Evolutionary conservation across 2,797 vertebrate species (phyloP).

Genomic region (Macropodus opercularis): DNA sequence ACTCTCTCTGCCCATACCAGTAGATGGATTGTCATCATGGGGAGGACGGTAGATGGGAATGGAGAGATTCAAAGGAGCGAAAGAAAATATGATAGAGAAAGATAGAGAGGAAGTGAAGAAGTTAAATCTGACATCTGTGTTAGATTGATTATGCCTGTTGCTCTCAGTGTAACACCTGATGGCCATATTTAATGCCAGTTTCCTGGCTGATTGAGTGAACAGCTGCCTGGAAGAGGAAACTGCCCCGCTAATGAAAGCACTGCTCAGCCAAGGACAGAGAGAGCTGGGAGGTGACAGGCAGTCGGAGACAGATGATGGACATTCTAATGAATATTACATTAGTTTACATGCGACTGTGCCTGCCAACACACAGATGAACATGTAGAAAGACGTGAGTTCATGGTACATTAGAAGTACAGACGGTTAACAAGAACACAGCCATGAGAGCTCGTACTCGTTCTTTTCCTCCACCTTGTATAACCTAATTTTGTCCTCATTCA

Average conservation of each 20-base stretch:
- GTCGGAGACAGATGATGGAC: slow-evolving; percentile 38
- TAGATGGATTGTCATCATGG: slow-evolving; percentile 63
- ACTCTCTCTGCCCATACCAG: slow-evolving; percentile 21
- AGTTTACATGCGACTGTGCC: slow-evolving; percentile 23
- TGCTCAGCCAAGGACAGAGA: slow-evolving; percentile 58
- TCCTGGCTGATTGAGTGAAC: slow-evolving; percentile 74
- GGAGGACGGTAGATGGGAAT: slow-evolving; percentile 57
- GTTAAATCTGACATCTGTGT: slow-evolving; percentile 70
- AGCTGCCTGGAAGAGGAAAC: slow-evolving; percentile 67
- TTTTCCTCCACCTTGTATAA: slow-evolving; percentile 30
- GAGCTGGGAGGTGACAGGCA: slow-evolving; percentile 32
- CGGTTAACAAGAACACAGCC: slow-evolving; percentile 22
- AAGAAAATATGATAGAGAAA: slow-evolving; percentile 50
- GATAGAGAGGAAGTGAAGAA: slow-evolving; percentile 52
- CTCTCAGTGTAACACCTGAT: slow-evolving; percentile 69
- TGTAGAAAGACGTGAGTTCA: slow-evolving; percentile 7
- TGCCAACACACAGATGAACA: slow-evolving; percentile 23
- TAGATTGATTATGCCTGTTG: slow-evolving; percentile 76
- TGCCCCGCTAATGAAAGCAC: slow-evolving; percentile 53
- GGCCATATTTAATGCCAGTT: slow-evolving; percentile 72
- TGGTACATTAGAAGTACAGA: slow-evolving; percentile 5
- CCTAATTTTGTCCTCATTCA: slow-evolving; percentile 62
- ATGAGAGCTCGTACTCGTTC: slow-evolving; percentile 23
- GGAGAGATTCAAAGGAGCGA: slow-evolving; percentile 44
- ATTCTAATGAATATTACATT: slow-evolving; percentile 54